phyloP scores from a whole-genome alignment of 2,113 vertebrate genomes.

The Oxyura jamaicensis region DNA sequence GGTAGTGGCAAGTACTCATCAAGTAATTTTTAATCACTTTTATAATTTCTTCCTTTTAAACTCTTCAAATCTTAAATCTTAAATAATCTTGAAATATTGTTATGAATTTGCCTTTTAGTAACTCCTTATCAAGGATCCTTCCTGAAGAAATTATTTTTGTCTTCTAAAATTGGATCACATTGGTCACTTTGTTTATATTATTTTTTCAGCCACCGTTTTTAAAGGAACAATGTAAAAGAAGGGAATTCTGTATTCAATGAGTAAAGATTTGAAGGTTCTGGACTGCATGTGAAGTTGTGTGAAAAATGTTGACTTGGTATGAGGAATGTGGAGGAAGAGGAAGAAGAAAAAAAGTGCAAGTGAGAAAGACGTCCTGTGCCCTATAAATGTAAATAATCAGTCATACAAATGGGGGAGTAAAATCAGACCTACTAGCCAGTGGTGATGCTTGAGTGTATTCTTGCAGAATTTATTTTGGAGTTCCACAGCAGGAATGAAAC shows the following conservation, averaged over 20 bases:
- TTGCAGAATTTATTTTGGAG: background rate
- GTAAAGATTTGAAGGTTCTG: background rate
- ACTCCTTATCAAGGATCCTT: background rate
- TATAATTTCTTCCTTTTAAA: background rate
- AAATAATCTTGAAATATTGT: background rate
- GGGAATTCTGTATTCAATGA: background rate
- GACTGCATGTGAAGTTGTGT: background rate
- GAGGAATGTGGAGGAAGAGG: background rate
- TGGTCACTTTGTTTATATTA: background rate
- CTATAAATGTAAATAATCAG: background rate
- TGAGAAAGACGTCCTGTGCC: background rate
- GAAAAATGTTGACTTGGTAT: background rate
- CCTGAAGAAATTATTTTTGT: background rate
- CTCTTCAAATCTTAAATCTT: background rate
- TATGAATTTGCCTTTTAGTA: slow-evolving; percentile 10
- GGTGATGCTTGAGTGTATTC: background rate
- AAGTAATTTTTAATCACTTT: background rate
- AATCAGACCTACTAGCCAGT: background rate
- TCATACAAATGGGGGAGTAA: background rate
- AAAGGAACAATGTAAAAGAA: background rate
- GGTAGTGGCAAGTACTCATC: background rate
- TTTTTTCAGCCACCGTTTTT: background rate
- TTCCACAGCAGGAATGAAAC: background rate
- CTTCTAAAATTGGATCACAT: background rate
- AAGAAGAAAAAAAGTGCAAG: background rate